These are phyloP conservation scores for Prunella himalayana DNA, from an alignment of 2,113 vertebrate species.

Conservation along the genomic window DNA sequence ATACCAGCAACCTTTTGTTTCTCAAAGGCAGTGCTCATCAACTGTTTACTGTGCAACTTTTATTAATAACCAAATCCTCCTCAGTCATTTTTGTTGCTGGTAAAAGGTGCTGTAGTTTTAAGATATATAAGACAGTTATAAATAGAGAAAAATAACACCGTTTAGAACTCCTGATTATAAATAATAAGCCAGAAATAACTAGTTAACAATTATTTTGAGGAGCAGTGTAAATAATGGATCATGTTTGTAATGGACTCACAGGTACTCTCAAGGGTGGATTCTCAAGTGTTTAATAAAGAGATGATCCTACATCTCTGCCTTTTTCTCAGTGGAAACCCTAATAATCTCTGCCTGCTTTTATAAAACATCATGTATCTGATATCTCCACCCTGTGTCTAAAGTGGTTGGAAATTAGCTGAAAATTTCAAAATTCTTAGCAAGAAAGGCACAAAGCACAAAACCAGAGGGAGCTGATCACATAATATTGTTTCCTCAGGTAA, in stretches of 20 bases:
- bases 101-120: background rate
- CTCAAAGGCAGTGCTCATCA: background rate
- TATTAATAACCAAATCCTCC: background rate
- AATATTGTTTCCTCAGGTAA: background rate
- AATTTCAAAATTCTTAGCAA: background rate
- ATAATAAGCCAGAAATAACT: background rate
- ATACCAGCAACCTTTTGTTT: background rate
- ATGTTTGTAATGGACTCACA: constrained; percentile 14
- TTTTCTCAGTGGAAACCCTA: constrained; percentile 53
- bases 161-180: background rate
- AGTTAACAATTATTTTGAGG: background rate
- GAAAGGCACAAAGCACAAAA: background rate
- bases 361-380: background rate
- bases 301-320: background rate
- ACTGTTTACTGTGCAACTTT: background rate
- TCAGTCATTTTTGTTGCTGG: background rate
- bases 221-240: constrained; percentile 14
- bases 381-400: background rate
- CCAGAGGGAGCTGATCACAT: background rate
- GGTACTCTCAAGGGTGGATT: constrained; percentile 23
- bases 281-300: constrained; percentile 58
- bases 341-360: constrained; percentile 22
- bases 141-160: background rate
- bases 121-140: background rate
- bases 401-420: background rate